A percentile compares a stretch with the other conserved stretches of the same genome.
phyloP scores from a whole-genome alignment of 1,140 invertebrate genomes.

The Zaprionus kolodkinae region DNA sequence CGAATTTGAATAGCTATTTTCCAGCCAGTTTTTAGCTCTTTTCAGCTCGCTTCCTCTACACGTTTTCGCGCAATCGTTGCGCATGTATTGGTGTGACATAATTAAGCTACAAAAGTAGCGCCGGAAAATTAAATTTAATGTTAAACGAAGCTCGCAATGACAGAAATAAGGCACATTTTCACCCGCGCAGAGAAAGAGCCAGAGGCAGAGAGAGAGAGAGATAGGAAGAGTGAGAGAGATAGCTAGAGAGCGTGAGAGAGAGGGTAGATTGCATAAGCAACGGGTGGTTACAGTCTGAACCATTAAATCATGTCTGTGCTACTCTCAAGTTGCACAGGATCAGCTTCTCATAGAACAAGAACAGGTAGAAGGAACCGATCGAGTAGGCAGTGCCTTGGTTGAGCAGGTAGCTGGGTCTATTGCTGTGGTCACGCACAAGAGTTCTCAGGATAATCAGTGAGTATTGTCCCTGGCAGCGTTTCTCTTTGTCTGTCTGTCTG shows the following conservation, averaged over 20 bases:
- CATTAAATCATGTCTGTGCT: neutral
- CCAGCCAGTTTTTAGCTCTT: neutral
- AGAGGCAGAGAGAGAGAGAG: neutral
- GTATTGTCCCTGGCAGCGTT: conserved; percentile 1
- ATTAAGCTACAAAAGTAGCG: conserved; percentile 53
- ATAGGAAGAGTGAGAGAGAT: neutral
- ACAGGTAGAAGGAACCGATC: neutral
- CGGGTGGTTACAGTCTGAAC: neutral
- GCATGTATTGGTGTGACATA: conserved; percentile 48
- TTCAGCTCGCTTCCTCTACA: neutral
- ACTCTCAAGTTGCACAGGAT: conserved; percentile 2
- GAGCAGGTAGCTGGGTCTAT: conserved; percentile 6
- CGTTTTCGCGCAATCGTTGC: conserved; percentile 16
- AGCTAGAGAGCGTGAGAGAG: neutral
- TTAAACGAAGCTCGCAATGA: conserved; percentile 65
- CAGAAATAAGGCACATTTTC: conserved; percentile 29
- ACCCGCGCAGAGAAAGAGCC: neutral
- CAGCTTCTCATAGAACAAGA: too few species aligned
- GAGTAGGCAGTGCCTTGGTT: conserved; percentile 1
- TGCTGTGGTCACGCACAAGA: neutral
- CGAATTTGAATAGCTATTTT: conserved; percentile 5
- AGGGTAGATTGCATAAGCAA: conserved; percentile 32
- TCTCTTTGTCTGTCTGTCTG: neutral
- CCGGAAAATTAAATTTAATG: conserved; percentile 69
- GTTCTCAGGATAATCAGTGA: conserved; percentile 17